phyloP scores from a whole-genome alignment of 2,113 vertebrate genomes.

The Triplophysa siluroides region DNA sequence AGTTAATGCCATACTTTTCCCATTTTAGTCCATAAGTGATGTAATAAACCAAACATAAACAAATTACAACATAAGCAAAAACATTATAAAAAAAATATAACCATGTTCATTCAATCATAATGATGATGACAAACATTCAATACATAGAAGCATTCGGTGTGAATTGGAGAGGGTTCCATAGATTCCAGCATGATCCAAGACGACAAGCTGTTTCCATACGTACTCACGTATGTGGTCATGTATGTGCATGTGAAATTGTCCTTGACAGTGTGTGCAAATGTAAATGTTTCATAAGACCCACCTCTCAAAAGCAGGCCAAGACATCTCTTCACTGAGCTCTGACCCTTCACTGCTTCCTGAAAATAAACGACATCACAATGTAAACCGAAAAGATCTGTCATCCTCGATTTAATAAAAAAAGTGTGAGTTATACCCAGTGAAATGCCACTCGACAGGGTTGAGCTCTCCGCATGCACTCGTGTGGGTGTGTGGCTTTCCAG shows the following conservation, averaged over 20 bases:
- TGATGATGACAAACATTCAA: background rate
- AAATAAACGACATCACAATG: conserved; percentile 40
- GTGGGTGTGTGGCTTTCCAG: conserved; percentile 92
- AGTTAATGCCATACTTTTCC: background rate
- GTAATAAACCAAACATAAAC: background rate
- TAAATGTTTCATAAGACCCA: conserved; percentile 66
- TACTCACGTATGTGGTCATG: conserved; percentile 18
- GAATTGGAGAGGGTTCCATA: background rate
- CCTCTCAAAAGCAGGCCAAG: conserved; percentile 99
- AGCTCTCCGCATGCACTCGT: conserved; percentile 91
- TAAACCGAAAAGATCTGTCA: background rate
- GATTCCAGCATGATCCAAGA: conserved; percentile 8
- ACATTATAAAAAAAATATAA: background rate
- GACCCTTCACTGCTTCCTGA: conserved; percentile 98
- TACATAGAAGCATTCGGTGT: background rate
- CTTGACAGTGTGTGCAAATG: conserved; percentile 24
- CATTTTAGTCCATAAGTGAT: background rate
- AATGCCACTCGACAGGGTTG: conserved; percentile 95
- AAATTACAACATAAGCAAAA: background rate
- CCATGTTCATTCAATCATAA: background rate
- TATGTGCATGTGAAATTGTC: background rate
- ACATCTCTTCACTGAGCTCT: conserved; percentile 96
- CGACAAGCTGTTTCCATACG: conserved; percentile 3
- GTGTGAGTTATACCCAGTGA: conserved; percentile 82
- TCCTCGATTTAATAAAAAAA: background rate